Evolutionary conservation across 2,797 vertebrate species (phyloP), one percentile per base, ranked within the genome.

Genomic region (Dendrocincla tyrannina): DNA sequence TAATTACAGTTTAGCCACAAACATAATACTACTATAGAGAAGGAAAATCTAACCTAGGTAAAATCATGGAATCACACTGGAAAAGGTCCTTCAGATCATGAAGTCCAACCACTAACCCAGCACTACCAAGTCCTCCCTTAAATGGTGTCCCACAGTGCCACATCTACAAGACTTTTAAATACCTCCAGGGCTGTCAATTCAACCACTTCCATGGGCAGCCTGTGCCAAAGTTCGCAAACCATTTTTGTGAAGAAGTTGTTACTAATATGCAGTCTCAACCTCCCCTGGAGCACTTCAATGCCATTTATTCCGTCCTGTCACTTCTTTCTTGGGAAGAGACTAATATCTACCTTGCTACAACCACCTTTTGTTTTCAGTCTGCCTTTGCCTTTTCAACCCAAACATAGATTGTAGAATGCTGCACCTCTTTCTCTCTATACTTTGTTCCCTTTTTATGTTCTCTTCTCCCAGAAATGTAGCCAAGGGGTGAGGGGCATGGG

Each of bases 251-350:
- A 63, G 9, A 52, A 66, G 17, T 37, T 35, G 24, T 67, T 50
- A 72, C n/a, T 46, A 73, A 74, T 17, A 41, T 17, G 11, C 42
- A 50, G 33, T 53, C 46, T 62, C 67, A 80, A 58, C 15, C 27
- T 58, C 6, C 11, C 13, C 53, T 47, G 11, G 27, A 1, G 6
- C 39, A 79, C 47, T 44, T 39, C 42, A 41, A 82, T 42, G n/a
- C 17, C 0, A 0, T 50, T 93, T 90, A 49, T 41, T 50, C 69
- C 1, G 0, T 37, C 28, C 32, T 49, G 7, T 32, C 14, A 2
- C 37, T 76, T 53, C 23, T 63, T 37, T 25, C 41, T 42, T 60
- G 17, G 35, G 13, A 88, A 59, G 17, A 63, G 30, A 77, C 3
- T 0, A 3, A 30, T 16, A 67, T 12, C 18, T 37, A 42, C 55